Percentiles rank a stretch among this genome's conserved stretches.
phyloP scores from a whole-genome alignment of 2,888 invertebrate genomes.

The Drosophila cyrtoloma region DNA sequence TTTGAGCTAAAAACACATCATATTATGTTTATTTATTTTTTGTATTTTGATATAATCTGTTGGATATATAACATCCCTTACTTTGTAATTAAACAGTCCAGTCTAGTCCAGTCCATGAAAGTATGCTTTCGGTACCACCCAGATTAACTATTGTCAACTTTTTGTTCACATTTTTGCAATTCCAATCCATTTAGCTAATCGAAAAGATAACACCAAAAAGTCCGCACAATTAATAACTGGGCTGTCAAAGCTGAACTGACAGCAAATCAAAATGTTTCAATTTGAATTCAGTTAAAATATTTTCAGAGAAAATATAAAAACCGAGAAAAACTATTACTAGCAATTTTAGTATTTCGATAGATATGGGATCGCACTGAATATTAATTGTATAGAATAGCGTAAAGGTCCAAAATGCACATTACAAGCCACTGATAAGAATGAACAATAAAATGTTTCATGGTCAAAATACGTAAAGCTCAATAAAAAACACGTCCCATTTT shows the following conservation, averaged over 20 bases:
- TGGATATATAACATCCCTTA: not conserved
- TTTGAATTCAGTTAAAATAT: constrained; percentile 8
- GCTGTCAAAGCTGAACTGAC: constrained; percentile 20
- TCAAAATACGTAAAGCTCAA: not conserved
- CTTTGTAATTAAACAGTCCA: not conserved
- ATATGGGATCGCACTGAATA: not conserved
- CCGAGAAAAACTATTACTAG: not conserved
- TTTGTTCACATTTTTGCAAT: constrained; percentile 15
- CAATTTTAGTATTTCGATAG: not conserved
- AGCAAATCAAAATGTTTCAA: constrained; percentile 26
- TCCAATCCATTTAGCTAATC: constrained; percentile 28
- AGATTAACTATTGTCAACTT: too few relatives aligned
- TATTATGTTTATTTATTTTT: not conserved
- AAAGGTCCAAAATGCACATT: not conserved
- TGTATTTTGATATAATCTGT: not conserved
- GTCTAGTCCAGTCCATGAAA: not conserved
- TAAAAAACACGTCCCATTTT: not conserved
- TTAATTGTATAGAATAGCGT: constrained; percentile 8
- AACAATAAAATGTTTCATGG: not conserved
- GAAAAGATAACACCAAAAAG: constrained; percentile 8
- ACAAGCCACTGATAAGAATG: not conserved
- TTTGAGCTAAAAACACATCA: not conserved
- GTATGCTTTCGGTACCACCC: not conserved
- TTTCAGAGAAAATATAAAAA: constrained; percentile 4
- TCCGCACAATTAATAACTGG: constrained; percentile 12